A percentile compares a stretch with the other conserved stretches of the same genome.
Evolutionary conservation across 2,888 invertebrate genomes (phyloP).

Genomic region (Andrena dorsata): DNA sequence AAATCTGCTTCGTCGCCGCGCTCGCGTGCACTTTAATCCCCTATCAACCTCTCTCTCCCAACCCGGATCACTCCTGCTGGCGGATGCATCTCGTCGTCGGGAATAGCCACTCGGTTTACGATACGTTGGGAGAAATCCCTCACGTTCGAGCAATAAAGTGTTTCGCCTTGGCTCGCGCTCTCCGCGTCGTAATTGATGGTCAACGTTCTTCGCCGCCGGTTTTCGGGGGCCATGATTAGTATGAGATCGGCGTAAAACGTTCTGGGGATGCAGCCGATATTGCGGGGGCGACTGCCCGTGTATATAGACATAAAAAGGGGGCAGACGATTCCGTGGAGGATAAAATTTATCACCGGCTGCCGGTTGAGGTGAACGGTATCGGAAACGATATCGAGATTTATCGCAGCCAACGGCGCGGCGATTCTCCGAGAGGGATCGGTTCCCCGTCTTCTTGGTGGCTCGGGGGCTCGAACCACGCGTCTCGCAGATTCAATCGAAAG

Average conservation of each 20-base stretch:
- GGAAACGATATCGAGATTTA: constrained; percentile 65
- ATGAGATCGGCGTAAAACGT: background rate
- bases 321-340: constrained; percentile 55
- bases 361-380: constrained; percentile 52
- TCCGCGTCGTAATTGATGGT: background rate
- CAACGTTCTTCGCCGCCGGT: background rate
- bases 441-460: constrained; percentile 40
- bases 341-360: constrained; percentile 63
- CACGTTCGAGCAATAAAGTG: background rate
- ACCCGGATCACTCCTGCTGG: background rate
- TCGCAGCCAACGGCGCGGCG: constrained; percentile 36
- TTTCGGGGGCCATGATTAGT: background rate
- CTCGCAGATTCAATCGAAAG: constrained; percentile 53
- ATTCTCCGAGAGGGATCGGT: constrained; percentile 37
- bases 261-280: constrained; percentile 10
- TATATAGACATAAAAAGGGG: constrained; percentile 24
- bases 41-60: too few species aligned
- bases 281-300: background rate
- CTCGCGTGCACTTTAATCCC: background rate
- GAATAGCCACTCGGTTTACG: too few species aligned
- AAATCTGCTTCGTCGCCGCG: background rate
- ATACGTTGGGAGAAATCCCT: background rate
- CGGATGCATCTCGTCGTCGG: background rate
- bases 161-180: constrained; percentile 3
- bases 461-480: constrained; percentile 14